These are phyloP conservation scores for Selene dorsalis DNA, from an alignment of 2,797 vertebrate genomes.

Conservation along the genomic window DNA sequence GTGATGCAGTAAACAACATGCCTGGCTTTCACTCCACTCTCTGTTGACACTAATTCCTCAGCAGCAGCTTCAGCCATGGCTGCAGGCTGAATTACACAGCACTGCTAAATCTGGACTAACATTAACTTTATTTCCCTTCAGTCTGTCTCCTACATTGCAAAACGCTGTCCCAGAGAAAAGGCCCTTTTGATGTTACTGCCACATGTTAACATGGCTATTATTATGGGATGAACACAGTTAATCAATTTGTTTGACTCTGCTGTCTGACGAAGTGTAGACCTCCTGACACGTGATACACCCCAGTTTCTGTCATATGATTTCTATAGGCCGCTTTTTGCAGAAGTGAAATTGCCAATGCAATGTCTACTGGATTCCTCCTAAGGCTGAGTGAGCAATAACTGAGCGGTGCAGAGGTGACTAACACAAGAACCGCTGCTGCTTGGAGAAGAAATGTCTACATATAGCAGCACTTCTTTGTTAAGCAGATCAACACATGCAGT, in stretches of 20 bases:
- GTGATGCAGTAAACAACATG: constrained; percentile 46
- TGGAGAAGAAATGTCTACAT: neutral
- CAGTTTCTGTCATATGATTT: constrained; percentile 7
- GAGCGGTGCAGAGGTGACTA: constrained; percentile 24
- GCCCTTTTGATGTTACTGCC: neutral
- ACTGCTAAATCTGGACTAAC: neutral
- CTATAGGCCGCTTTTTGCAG: constrained; percentile 37
- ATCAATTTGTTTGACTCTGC: rapidly evolving
- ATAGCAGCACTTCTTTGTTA: constrained; percentile 4
- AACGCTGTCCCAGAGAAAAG: neutral
- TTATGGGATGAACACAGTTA: neutral
- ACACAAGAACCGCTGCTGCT: constrained; percentile 1
- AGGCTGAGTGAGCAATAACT: constrained; percentile 35
- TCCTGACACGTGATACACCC: neutral
- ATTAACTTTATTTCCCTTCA: neutral
- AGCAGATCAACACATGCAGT: neutral
- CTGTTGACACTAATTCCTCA: constrained; percentile 15
- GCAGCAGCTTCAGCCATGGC: neutral
- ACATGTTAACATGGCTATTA: neutral
- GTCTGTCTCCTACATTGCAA: neutral
- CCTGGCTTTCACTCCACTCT: constrained; percentile 24
- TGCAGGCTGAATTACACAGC: constrained; percentile 19
- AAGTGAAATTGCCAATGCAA: constrained; percentile 66
- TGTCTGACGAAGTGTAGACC: neutral
- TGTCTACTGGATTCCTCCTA: constrained; percentile 43